A percentile compares a stretch with the other conserved stretches of the same genome.
Evolutionary conservation across 2,113 vertebrate species (phyloP).

Genomic region (Crotalus helleri): DNA sequence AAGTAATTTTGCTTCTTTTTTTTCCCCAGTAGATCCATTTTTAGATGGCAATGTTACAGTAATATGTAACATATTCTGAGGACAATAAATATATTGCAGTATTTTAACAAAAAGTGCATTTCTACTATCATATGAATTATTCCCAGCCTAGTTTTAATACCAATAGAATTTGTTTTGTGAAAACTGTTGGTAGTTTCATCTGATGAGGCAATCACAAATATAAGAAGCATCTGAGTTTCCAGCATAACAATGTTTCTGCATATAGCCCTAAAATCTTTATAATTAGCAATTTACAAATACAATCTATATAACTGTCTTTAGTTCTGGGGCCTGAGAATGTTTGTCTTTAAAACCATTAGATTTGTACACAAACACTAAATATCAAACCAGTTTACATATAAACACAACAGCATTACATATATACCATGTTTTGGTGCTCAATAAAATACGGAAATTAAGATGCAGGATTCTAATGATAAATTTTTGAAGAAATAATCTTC

Average conservation of each 20-base stretch:
- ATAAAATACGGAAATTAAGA: conserved; percentile 19
- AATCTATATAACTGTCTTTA: neutral
- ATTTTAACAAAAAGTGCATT: conserved; percentile 1
- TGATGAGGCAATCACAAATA: conserved; percentile 6
- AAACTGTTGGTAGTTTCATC: neutral
- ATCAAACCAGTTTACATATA: neutral
- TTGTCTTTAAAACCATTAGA: neutral
- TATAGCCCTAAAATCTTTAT: conserved; percentile 13
- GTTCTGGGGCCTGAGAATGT: neutral
- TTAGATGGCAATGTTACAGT: neutral
- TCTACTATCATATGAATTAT: neutral
- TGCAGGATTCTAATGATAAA: conserved; percentile 5
- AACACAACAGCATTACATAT: neutral
- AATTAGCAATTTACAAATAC: neutral
- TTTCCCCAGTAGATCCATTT: neutral
- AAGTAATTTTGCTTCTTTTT: conserved; percentile 4
- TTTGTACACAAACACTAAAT: neutral
- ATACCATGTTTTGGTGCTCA: neutral
- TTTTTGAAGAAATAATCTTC: conserved; percentile 1
- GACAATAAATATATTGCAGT: neutral
- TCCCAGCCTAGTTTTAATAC: conserved; percentile 12
- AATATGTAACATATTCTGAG: neutral
- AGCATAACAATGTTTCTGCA: conserved; percentile 14
- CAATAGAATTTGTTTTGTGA: neutral
- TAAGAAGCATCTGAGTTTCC: conserved; percentile 4